These are phyloP conservation scores for Nomada hirtipes DNA, from an alignment of 2,888 invertebrate genomes.

Conservation along the genomic window DNA sequence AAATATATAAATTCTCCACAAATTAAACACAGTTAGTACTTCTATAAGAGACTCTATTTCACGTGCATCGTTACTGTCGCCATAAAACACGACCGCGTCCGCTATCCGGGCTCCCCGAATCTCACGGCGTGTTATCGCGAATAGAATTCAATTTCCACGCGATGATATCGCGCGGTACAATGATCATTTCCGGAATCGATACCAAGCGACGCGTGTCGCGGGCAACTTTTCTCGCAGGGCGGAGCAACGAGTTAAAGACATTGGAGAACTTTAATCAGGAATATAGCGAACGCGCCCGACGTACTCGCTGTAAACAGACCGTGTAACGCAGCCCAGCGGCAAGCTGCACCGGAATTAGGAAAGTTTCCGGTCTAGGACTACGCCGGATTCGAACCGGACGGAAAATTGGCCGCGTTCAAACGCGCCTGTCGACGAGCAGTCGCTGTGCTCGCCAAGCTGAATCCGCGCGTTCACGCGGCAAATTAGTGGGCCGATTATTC, in stretches of 20 bases:
- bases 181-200: slow-evolving; percentile 28
- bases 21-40: too few relatives aligned
- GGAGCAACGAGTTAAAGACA: slow-evolving; percentile 4
- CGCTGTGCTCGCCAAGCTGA: background rate
- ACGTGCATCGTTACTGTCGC: background rate
- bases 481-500: slow-evolving; percentile 12
- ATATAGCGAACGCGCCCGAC: background rate
- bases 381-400: slow-evolving; percentile 20
- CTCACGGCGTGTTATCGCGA: background rate
- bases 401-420: slow-evolving; percentile 27
- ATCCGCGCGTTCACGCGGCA: background rate
- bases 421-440: background rate
- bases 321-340: slow-evolving; percentile 26
- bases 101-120: slow-evolving; percentile 1
- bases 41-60: background rate
- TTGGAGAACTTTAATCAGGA: slow-evolving; percentile 38
- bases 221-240: slow-evolving; percentile 12
- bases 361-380: slow-evolving; percentile 30
- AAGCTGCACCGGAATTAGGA: slow-evolving; percentile 35
- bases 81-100: background rate
- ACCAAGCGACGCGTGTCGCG: background rate
- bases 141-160: slow-evolving; percentile 16
- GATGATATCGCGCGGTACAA: slow-evolving; percentile 15
- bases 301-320: slow-evolving; percentile 44
- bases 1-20: too few relatives aligned